A percentile compares a stretch with the other conserved stretches of the same genome.
phyloP scores from a whole-genome alignment of 2,797 vertebrate species.

The Urocyon cinereoargenteus region DNA sequence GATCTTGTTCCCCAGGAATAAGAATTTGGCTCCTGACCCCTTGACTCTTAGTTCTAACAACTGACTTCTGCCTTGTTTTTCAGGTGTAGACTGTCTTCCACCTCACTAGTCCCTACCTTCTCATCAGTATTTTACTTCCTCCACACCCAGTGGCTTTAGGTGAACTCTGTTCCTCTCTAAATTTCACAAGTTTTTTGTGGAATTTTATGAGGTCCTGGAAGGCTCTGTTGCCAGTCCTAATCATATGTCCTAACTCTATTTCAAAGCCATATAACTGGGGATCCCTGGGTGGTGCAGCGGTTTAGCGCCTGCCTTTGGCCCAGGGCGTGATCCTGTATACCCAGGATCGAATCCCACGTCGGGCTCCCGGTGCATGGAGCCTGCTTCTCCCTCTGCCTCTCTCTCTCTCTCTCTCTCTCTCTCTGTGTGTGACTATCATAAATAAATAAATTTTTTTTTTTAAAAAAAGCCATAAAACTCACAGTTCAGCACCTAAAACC shows the following conservation, averaged over 20 bases:
- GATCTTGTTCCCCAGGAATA: not conserved
- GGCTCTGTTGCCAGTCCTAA: not conserved
- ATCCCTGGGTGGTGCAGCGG: too few species aligned
- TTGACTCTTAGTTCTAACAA: not conserved
- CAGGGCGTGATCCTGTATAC: too few species aligned
- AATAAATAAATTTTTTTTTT: too few species aligned
- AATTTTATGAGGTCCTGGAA: not conserved
- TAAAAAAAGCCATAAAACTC: not conserved
- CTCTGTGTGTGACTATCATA: too few species aligned
- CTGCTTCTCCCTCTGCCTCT: too few species aligned
- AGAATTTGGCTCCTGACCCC: not conserved
- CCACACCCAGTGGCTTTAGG: not conserved
- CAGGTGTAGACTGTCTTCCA: not conserved
- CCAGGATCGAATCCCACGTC: too few species aligned
- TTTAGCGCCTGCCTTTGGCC: too few species aligned
- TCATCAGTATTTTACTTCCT: not conserved
- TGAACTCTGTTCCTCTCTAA: not conserved
- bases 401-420: too few species aligned
- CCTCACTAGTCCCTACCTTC: not conserved
- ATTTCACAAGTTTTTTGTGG: not conserved
- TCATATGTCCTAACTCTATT: not conserved
- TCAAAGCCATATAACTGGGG: not conserved
- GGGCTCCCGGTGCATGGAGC: too few species aligned
- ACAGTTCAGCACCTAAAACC: not conserved
- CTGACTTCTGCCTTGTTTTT: not conserved